A percentile compares a stretch with the other conserved stretches of the same genome.
Conservation (phyloP, 1,140 invertebrate genomes). For the Homalodisca vitripennis region DNA sequence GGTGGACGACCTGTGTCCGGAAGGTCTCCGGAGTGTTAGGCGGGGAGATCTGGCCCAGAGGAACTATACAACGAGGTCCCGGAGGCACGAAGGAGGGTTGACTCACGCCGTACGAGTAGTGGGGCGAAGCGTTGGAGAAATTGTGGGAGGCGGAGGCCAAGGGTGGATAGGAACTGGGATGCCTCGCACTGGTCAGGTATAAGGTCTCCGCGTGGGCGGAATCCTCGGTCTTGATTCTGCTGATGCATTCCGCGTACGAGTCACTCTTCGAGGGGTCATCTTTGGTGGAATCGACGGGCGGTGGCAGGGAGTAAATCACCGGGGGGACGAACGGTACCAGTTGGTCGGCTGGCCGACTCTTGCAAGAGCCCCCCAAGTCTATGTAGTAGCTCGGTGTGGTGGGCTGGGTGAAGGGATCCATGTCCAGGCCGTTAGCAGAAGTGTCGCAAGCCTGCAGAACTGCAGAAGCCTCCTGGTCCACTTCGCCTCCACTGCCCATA, state of each 20-base stretch:
- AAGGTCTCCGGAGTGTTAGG: constrained; percentile 31
- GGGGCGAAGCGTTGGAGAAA: background rate
- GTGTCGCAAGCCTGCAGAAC: background rate
- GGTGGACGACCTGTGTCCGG: background rate
- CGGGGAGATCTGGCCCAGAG: constrained; percentile 34
- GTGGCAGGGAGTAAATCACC: background rate
- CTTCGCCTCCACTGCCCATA: constrained; percentile 42
- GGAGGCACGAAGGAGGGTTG: background rate
- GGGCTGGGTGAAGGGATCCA: constrained; percentile 4
- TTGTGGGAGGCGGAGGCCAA: background rate
- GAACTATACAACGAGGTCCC: constrained; percentile 29
- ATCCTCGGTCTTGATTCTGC: constrained; percentile 15
- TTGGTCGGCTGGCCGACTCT: background rate
- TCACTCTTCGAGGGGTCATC: constrained; percentile 11
- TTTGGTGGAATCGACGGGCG: constrained; percentile 1
- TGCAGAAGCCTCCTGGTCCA: background rate
- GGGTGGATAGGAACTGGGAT: constrained; percentile 6
- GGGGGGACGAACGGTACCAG: constrained; percentile 5
- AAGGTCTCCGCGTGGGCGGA: background rate
- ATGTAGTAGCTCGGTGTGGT: constrained; percentile 27
- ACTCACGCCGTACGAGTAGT: background rate
- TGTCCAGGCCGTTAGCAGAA: background rate
- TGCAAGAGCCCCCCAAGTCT: constrained; percentile 29
- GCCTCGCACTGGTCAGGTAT: background rate
- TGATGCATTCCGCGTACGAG: background rate